These are phyloP conservation scores for Corythucha ciliata DNA, from an alignment of 2,888 invertebrate species.

Conservation along the genomic window DNA sequence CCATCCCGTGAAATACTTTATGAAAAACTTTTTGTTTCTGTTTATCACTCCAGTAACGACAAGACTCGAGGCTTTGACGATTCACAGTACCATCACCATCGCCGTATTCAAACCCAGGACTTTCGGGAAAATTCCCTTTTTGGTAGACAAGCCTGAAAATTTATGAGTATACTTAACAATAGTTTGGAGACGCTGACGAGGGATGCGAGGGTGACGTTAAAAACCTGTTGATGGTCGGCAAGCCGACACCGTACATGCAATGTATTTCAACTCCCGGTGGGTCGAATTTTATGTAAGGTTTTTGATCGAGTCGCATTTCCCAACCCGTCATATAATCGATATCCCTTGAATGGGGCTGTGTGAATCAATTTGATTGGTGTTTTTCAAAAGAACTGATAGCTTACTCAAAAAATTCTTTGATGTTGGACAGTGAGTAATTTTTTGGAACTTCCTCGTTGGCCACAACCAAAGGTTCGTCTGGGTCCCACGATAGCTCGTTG, in stretches of 20 bases:
- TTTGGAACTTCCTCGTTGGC: constrained; percentile 62
- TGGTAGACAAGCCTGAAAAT: constrained; percentile 53
- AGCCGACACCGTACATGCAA: constrained; percentile 66
- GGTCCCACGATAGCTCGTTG: constrained; percentile 77
- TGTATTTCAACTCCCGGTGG: constrained; percentile 81
- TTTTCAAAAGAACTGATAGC: constrained; percentile 39
- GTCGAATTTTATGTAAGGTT: constrained; percentile 55
- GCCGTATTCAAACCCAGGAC: constrained; percentile 60
- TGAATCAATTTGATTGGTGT: too few relatives aligned
- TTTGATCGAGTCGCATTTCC: constrained; percentile 80
- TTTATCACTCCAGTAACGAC: constrained; percentile 60
- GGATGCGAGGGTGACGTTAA: background rate
- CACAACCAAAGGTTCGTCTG: constrained; percentile 64
- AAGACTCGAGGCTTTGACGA: constrained; percentile 72
- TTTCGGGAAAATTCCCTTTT: constrained; percentile 59
- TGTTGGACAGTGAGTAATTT: constrained; percentile 70
- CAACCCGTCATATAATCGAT: constrained; percentile 70
- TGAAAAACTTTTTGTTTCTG: constrained; percentile 57
- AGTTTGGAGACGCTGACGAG: too few relatives aligned
- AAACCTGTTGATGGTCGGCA: constrained; percentile 69
- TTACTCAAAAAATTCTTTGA: constrained; percentile 66
- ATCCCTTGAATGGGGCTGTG: constrained; percentile 50
- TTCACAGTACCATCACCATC: constrained; percentile 98
- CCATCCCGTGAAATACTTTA: constrained; percentile 45
- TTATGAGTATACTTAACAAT: too few relatives aligned